Conservation (phyloP, 2,113 vertebrate genomes). For the Callopanchax toddi region DNA sequence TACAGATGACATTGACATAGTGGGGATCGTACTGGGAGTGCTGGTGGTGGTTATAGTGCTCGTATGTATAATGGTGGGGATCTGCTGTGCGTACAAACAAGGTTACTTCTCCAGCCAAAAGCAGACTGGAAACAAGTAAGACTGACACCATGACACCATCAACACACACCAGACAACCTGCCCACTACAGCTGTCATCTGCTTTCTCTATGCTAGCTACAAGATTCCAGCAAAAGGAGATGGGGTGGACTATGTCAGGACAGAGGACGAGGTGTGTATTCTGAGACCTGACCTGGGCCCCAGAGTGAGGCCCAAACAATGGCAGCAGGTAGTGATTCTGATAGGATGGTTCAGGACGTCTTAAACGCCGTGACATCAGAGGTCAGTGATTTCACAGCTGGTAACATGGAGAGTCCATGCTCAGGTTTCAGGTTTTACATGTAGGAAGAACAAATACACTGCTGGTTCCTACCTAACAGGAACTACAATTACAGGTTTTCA, state of each 20-base stretch:
- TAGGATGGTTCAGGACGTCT: too few species aligned
- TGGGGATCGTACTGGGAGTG: conserved; percentile 88
- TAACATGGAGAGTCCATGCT: too few species aligned
- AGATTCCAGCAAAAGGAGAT: conserved; percentile 89
- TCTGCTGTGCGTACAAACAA: conserved; percentile 94
- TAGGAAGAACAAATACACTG: too few species aligned
- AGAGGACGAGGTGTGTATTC: conserved; percentile 89
- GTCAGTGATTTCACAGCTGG: too few species aligned
- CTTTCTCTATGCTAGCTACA: conserved; percentile 85
- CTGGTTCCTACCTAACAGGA: too few species aligned
- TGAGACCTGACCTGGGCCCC: not conserved
- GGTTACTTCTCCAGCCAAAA: conserved; percentile 89
- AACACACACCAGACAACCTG: not conserved
- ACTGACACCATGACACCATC: not conserved
- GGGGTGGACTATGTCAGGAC: conserved; percentile 94
- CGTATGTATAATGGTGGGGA: conserved; percentile 87
- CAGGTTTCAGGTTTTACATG: too few species aligned
- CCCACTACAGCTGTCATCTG: not conserved
- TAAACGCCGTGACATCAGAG: too few species aligned
- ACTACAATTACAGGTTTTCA: too few species aligned
- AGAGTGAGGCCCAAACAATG: too few species aligned
- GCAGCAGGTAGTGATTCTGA: too few species aligned
- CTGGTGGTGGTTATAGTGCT: conserved; percentile 90
- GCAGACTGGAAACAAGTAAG: conserved; percentile 89
- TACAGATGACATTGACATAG: conserved; percentile 91